Conservation (phyloP, 2,888 invertebrate species). For the Anoplius nigerrimus region DNA sequence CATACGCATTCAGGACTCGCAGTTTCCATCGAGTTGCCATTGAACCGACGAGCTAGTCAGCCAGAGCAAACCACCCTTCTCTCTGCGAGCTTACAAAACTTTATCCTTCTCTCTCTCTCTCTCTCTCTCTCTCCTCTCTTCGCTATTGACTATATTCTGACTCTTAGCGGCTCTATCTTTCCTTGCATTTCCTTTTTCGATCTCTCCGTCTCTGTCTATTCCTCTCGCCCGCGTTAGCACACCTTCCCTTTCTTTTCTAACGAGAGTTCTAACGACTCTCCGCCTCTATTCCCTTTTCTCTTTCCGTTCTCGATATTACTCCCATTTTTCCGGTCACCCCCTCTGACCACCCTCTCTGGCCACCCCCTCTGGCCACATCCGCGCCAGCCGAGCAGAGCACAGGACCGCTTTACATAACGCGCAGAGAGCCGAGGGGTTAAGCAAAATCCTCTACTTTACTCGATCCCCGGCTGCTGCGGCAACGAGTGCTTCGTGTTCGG, state of each 20-base stretch:
- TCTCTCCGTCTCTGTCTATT: background rate
- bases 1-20: background rate
- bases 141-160: too few relatives aligned
- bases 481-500: too few relatives aligned
- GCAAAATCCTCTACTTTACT: constrained; percentile 13
- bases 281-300: too few relatives aligned
- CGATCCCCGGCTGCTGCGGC: constrained; percentile 10
- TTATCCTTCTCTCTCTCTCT: background rate
- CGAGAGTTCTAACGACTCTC: too few relatives aligned
- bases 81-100: too few relatives aligned
- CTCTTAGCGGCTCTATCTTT: too few relatives aligned
- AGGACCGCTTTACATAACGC: constrained; percentile 11
- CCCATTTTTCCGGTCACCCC: too few relatives aligned
- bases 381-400: background rate
- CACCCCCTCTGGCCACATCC: too few relatives aligned
- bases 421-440: constrained; percentile 8
- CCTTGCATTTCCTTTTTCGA: background rate
- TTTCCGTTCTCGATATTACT: too few relatives aligned
- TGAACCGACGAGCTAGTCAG: constrained; percentile 9
- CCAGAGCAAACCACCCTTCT: background rate
- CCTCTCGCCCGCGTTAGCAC: too few relatives aligned
- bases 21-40: constrained; percentile 11
- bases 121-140: background rate
- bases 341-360: too few relatives aligned
- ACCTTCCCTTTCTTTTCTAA: too few relatives aligned